phyloP scores from a whole-genome alignment of 2,888 invertebrate genomes.

The Andrena trimmerana region DNA sequence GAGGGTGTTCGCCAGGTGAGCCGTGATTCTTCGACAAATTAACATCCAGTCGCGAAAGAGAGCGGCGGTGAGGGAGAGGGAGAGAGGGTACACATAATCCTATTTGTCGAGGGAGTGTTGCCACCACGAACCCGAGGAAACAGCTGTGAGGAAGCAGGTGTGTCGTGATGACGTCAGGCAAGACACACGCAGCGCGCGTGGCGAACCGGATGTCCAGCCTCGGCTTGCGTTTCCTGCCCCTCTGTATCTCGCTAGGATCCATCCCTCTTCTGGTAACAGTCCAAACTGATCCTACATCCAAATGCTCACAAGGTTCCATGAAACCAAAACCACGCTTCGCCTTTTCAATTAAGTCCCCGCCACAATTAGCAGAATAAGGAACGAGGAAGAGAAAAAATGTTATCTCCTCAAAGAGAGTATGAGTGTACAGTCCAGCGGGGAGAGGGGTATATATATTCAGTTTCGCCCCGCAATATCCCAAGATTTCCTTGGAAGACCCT shows the following conservation, averaged over 20 bases:
- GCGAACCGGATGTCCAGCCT: slow-evolving; percentile 76
- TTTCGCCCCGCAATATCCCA: slow-evolving; percentile 72
- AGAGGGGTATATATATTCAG: slow-evolving; percentile 12
- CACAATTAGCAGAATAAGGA: too few relatives aligned
- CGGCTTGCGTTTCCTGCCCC: slow-evolving; percentile 46
- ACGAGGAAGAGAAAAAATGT: too few relatives aligned
- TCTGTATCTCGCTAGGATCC: slow-evolving; percentile 5
- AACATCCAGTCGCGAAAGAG: slow-evolving; percentile 10
- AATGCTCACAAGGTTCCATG: too few relatives aligned
- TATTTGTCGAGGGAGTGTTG: slow-evolving; percentile 64
- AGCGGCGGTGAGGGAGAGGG: slow-evolving; percentile 10
- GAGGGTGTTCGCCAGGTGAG: too few relatives aligned
- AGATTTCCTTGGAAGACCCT: slow-evolving; percentile 64
- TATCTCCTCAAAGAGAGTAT: neutral
- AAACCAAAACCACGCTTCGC: too few relatives aligned
- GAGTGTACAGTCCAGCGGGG: neutral
- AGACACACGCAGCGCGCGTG: slow-evolving; percentile 82
- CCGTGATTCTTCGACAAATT: slow-evolving; percentile 21
- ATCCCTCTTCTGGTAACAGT: neutral
- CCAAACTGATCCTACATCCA: too few relatives aligned
- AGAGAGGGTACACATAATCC: slow-evolving; percentile 3
- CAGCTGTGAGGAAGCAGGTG: slow-evolving; percentile 85
- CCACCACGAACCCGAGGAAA: slow-evolving; percentile 78
- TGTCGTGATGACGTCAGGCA: slow-evolving; percentile 82
- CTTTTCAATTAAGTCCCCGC: too few relatives aligned